phyloP scores from a whole-genome alignment of 2,113 vertebrate species.

The Lethenteron camtschaticum region DNA sequence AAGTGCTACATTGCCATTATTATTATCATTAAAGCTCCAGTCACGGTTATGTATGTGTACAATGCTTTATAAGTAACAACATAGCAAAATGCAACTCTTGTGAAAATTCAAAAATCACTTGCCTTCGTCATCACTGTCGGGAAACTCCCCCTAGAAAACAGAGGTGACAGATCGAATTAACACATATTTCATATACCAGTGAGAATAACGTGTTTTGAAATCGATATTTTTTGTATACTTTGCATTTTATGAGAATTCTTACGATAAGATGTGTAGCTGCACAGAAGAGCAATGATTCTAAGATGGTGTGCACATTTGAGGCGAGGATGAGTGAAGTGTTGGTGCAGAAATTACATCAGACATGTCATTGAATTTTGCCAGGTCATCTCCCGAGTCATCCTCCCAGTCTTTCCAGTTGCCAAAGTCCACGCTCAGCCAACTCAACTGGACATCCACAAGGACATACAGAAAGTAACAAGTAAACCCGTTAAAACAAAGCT shows the following conservation, averaged over 20 bases:
- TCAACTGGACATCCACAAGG: constrained; percentile 29
- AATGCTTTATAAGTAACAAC: no score
- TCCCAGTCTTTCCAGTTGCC: constrained; percentile 99
- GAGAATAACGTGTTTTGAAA: not conserved
- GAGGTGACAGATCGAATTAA: constrained; percentile 7
- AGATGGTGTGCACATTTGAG: constrained; percentile 8
- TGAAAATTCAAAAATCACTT: constrained; percentile 14
- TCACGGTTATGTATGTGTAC: no score
- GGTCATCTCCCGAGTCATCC: constrained; percentile 82
- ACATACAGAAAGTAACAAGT: constrained; percentile 1
- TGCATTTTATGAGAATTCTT: not conserved
- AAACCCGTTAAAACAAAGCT: no score
- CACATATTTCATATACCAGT: not conserved
- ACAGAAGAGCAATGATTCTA: not conserved
- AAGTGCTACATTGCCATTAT: no score
- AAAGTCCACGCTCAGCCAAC: constrained; percentile 92
- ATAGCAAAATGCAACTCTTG: no score
- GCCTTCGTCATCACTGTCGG: constrained; percentile 96
- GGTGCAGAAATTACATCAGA: constrained; percentile 37
- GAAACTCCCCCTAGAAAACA: constrained; percentile 45
- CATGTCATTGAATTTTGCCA: constrained; percentile 75
- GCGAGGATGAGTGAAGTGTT: not conserved
- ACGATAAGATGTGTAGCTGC: not conserved
- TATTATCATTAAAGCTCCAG: no score
- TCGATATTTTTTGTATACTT: not conserved